Percentiles rank a stretch among this genome's conserved stretches.
phyloP scores from a whole-genome alignment of 1,140 invertebrate genomes.

The Aphaenogaster floridana region DNA sequence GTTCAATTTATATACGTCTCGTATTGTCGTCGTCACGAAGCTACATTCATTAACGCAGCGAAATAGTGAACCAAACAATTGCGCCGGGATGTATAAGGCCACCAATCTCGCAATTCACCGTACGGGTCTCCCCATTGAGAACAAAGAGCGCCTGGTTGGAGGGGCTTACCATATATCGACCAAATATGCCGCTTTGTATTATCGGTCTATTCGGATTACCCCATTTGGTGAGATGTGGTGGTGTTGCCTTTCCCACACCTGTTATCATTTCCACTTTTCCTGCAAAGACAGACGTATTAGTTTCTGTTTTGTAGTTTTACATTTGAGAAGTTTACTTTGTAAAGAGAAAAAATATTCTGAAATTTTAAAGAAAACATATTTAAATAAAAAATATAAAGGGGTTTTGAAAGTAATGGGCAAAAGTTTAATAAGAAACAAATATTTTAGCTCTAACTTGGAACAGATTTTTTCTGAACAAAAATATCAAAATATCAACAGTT shows the following conservation, averaged over 20 bases:
- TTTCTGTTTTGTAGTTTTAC: background rate
- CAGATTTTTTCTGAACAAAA: background rate
- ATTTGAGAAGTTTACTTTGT: background rate
- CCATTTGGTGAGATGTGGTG: constrained; percentile 89
- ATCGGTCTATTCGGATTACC: constrained; percentile 91
- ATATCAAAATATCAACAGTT: background rate
- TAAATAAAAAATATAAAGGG: background rate
- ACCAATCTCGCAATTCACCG: constrained; percentile 93
- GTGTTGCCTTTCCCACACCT: constrained; percentile 90
- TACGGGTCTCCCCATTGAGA: constrained; percentile 91
- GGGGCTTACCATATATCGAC: constrained; percentile 92
- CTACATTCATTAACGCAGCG: constrained; percentile 83
- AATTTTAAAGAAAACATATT: background rate
- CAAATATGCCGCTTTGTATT: constrained; percentile 91
- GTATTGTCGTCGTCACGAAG: constrained; percentile 74
- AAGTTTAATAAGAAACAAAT: background rate
- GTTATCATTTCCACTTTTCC: constrained; percentile 94
- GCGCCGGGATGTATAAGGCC: constrained; percentile 90
- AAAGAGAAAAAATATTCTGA: background rate
- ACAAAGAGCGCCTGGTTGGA: constrained; percentile 92
- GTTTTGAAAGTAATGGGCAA: background rate
- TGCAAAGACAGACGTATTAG: constrained; percentile 69
- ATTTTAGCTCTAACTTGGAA: background rate
- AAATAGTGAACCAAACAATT: constrained; percentile 90
- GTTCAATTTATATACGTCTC: constrained; percentile 61